These are phyloP conservation scores for Plutomurus gul DNA, from an alignment of 1,140 invertebrate genomes.

Conservation along the genomic window DNA sequence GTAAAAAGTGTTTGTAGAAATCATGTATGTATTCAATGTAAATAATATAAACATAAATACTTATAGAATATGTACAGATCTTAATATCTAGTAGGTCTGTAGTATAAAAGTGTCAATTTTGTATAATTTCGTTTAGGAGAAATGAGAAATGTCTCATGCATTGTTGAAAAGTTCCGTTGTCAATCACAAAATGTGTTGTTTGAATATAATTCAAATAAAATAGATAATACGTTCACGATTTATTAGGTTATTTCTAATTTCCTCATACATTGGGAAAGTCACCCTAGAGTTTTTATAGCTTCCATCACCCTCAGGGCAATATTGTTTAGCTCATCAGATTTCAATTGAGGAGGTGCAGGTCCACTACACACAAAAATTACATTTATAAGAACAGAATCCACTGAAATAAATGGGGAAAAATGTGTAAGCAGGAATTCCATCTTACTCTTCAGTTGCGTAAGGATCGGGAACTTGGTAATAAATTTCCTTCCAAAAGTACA, in stretches of 20 bases:
- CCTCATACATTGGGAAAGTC: neutral
- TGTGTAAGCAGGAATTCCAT: neutral
- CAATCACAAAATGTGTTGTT: no score
- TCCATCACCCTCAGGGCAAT: neutral
- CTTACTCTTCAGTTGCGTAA: slow-evolving; percentile 42
- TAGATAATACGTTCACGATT: no score
- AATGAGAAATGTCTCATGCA: no score
- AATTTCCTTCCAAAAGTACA: slow-evolving; percentile 43
- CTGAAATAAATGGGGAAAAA: neutral
- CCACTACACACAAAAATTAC: neutral
- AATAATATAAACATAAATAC: no score
- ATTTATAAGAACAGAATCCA: neutral
- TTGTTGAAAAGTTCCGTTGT: no score
- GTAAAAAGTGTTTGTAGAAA: no score
- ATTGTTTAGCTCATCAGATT: neutral
- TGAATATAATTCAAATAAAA: no score
- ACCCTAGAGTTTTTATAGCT: neutral
- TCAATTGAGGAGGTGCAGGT: slow-evolving; percentile 24
- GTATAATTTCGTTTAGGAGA: no score
- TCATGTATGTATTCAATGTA: no score
- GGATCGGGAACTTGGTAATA: slow-evolving; percentile 40
- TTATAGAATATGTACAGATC: no score
- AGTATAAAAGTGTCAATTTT: no score
- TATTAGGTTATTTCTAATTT: neutral
- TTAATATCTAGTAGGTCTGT: no score